Conservation (phyloP, 23 tunicate species). For the Styela clava region DNA sequence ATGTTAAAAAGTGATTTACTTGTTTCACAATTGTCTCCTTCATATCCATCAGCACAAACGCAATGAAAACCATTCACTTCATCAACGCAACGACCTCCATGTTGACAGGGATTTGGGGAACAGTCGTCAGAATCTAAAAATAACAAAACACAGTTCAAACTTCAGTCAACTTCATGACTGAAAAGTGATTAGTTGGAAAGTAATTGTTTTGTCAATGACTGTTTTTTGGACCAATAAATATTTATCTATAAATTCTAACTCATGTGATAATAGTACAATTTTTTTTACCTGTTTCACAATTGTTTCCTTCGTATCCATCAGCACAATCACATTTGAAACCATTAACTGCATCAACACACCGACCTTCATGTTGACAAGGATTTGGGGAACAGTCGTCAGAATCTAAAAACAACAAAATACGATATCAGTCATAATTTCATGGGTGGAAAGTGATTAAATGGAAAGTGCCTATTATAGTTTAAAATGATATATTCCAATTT, state of each 20-base stretch:
- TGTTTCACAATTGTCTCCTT: neutral
- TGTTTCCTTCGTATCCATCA: neutral
- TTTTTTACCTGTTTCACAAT: constrained; percentile 6
- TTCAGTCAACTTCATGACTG: too few species aligned
- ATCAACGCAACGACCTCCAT: neutral
- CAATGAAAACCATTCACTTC: neutral
- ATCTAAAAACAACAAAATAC: too few species aligned
- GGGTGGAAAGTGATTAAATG: too few species aligned
- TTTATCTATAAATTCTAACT: too few species aligned
- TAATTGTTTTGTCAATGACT: too few species aligned
- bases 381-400: neutral
- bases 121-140: neutral
- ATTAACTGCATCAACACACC: neutral
- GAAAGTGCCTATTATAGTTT: neutral
- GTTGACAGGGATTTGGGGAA: neutral
- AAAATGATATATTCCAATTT: too few species aligned
- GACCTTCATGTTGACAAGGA: neutral
- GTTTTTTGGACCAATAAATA: too few species aligned
- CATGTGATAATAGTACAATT: too few species aligned
- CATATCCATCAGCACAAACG: neutral
- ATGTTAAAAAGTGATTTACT: too few species aligned
- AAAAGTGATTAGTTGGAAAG: too few species aligned
- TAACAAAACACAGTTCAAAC: too few species aligned
- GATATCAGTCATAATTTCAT: too few species aligned
- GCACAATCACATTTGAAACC: neutral